phyloP scores from a whole-genome alignment of 2,797 vertebrate species.

The Aratinga solstitialis region DNA sequence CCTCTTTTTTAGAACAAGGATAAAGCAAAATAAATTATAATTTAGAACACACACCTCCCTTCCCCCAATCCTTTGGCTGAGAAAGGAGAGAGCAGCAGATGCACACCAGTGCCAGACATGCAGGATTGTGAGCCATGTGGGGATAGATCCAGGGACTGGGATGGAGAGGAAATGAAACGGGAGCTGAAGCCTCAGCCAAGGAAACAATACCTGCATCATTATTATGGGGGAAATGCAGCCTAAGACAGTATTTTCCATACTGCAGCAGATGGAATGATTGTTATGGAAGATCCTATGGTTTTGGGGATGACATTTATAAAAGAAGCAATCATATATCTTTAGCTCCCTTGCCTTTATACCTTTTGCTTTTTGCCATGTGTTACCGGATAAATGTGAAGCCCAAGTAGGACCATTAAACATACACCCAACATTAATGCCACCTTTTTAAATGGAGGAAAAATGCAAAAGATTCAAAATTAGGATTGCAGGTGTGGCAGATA shows the following conservation, averaged over 20 bases:
- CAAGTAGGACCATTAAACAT: background rate
- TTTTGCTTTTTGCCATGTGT: background rate
- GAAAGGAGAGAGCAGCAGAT: background rate
- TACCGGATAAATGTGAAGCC: background rate
- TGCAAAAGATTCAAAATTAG: background rate
- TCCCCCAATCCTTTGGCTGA: background rate
- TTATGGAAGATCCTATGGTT: background rate
- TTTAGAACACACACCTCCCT: background rate
- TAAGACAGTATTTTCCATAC: background rate
- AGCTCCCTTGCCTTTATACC: background rate
- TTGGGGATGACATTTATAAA: background rate
- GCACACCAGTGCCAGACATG: background rate
- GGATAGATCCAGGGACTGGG: background rate
- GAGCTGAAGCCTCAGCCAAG: background rate
- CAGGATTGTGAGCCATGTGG: background rate
- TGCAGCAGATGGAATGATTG: background rate
- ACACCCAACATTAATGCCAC: background rate
- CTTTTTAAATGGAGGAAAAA: background rate
- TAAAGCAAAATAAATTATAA: background rate
- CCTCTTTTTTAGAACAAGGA: background rate
- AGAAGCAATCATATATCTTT: background rate
- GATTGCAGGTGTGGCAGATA: background rate
- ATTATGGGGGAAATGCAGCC: background rate
- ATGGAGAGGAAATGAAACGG: background rate
- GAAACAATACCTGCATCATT: background rate